A percentile compares a stretch with the other conserved stretches of the same genome.
Evolutionary conservation across 1,140 invertebrate genomes (phyloP).

Genomic region (Stenopsyche tienmushanensis): DNA sequence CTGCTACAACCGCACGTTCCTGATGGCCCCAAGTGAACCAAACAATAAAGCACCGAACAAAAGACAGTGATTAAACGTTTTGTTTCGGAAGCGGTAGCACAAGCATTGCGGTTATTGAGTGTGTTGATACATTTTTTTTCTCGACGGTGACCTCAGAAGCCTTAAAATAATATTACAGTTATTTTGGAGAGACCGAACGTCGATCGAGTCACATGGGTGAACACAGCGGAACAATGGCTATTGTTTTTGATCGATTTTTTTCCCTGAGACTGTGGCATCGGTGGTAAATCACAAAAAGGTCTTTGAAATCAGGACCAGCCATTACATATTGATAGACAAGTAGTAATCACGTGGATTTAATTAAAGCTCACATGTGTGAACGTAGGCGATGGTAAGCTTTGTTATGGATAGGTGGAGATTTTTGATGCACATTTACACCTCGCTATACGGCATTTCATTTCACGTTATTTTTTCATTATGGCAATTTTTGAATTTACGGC

Average conservation of each 20-base stretch:
- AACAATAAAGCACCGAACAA: conserved; percentile 25
- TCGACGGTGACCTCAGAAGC: conserved; percentile 3
- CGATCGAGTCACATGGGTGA: not conserved
- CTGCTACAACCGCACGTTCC: no score
- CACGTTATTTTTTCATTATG: no score
- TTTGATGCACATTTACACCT: no score
- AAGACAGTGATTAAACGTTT: conserved; percentile 31
- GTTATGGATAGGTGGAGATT: no score
- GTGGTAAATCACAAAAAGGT: conserved; percentile 7
- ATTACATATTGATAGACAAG: not conserved
- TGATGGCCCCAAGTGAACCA: no score
- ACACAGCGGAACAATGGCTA: not conserved
- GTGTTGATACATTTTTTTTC: conserved; percentile 18
- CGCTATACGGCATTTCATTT: no score
- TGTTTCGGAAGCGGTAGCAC: conserved; percentile 31
- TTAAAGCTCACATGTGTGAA: not conserved
- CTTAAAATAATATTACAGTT: conserved; percentile 22
- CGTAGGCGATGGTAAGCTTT: not conserved
- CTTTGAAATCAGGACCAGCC: not conserved
- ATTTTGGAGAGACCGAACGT: not conserved
- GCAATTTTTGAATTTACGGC: no score
- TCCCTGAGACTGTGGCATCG: not conserved
- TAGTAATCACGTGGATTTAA: not conserved
- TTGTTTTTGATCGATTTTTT: conserved; percentile 23
- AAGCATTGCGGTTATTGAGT: conserved; percentile 13